Percentiles rank a stretch among this genome's conserved stretches.
Evolutionary conservation across 2,888 invertebrate species (phyloP).

Genomic region (Drosophila melanosoma): DNA sequence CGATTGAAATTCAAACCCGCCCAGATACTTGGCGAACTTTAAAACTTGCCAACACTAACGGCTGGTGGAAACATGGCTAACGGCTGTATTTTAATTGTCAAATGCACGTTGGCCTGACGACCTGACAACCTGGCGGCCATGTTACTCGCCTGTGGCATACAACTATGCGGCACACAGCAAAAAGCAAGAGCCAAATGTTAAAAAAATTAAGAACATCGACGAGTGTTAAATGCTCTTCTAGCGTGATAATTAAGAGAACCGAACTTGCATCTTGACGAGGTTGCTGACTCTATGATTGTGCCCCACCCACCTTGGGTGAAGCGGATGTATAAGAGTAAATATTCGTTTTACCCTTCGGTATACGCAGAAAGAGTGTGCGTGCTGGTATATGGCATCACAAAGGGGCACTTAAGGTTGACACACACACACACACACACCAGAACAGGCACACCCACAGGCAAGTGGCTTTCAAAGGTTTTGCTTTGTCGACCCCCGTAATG

Average conservation of each 20-base stretch:
- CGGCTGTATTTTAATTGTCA: constrained; percentile 63
- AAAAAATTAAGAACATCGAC: constrained; percentile 21
- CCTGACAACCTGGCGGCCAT: constrained; percentile 32
- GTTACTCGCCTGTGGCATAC: constrained; percentile 6
- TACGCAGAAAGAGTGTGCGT: not conserved
- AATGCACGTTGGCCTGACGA: constrained; percentile 19
- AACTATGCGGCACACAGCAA: constrained; percentile 15
- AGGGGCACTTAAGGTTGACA: constrained; percentile 72
- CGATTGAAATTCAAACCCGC: constrained; percentile 45
- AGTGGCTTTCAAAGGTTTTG: constrained; percentile 64
- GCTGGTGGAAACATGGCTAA: constrained; percentile 37
- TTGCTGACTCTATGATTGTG: not conserved
- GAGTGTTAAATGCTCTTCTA: not conserved
- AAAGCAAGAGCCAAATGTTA: constrained; percentile 1
- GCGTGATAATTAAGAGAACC: not conserved
- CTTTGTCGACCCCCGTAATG: constrained; percentile 71
- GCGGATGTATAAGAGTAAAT: constrained; percentile 1
- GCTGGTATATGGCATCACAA: constrained; percentile 57
- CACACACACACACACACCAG: constrained; percentile 22
- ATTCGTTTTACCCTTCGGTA: not conserved
- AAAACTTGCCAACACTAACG: constrained; percentile 42
- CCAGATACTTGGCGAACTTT: constrained; percentile 14
- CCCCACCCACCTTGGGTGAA: not conserved
- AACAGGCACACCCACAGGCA: constrained; percentile 12
- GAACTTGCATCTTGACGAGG: too few species aligned